Base-by-base conservation (phyloP, 2,888 invertebrate species). In the Sipunculus nudus region DNA sequence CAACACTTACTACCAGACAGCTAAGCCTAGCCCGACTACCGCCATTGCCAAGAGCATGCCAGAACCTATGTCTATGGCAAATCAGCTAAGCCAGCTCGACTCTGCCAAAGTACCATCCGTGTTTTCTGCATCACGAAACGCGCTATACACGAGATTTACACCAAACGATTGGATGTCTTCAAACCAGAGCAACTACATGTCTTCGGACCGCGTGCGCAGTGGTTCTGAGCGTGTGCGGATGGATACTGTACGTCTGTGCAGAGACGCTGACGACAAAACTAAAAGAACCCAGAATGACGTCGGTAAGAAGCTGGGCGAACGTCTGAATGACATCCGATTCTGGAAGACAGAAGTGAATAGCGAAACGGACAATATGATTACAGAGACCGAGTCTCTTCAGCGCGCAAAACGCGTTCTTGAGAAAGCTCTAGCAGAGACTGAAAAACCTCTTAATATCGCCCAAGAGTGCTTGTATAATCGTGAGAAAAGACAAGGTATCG, bases 251-350 rank as follows among this genome's bases (percentile, higher is more conserved):
- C 76, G 81, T 49, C 68, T 81, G 52, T 80, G 80, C 60, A 77
- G 84, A 40, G 84, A 85, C 70, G 84, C 84, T 5, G 84, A 85
- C 61, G 84, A 85, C 68, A 77, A 78, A 63, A 80, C 81, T 21
- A 74, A 76, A 59, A 72, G 77, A 60, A 76, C 80, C 54, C 80
- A 83, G 83, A 87, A 91, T 59, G 94, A 95, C 79, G 90, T 93
- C 1, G 92, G 93, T 0, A 88, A 93, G 72, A 88, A 93, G 64
- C 86, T 96, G 25, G 95, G 81, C 0, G 95, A 96, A 85, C 88
- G 95, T 59, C 89, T 96, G 72, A 93, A 92, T 0, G 94, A 95
- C 77, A 91, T 93, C 3, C 92, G 92, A 10, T 95, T 94, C 84
- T 96, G 95, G 95, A 88, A 93, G 70, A 78, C 77, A 79, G 95